phyloP scores from a whole-genome alignment of 2,797 vertebrate genomes.

The Lepilemur septentrionalis region DNA sequence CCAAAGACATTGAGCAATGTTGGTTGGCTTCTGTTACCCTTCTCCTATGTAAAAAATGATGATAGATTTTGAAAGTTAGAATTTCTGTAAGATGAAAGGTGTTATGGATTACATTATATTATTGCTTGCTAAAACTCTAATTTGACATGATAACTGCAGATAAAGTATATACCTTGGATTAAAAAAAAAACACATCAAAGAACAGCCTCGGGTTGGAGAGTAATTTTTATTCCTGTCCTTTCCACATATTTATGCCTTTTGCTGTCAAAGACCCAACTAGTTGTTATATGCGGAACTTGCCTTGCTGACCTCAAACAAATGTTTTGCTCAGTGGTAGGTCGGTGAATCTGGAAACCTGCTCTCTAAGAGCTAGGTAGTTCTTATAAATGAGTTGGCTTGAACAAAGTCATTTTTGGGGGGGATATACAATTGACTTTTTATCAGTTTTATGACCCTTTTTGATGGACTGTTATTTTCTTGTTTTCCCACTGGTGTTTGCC shows the following conservation, averaged over 20 bases:
- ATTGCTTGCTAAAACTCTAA: not conserved
- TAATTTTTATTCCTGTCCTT: not conserved
- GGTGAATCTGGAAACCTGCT: not conserved
- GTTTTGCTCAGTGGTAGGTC: not conserved
- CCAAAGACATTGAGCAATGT: not conserved
- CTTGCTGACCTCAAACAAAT: not conserved
- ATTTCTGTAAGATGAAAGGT: not conserved
- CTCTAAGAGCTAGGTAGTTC: not conserved
- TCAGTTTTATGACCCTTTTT: conserved; percentile 59
- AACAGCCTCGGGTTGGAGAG: not conserved
- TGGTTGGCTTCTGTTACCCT: not conserved
- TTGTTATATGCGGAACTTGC: not conserved
- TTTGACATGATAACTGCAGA: not conserved
- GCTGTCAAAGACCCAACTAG: not conserved
- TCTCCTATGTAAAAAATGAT: not conserved
- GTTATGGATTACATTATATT: not conserved
- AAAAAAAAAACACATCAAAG: not conserved
- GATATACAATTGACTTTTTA: conserved; percentile 23
- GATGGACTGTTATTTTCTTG: conserved; percentile 44
- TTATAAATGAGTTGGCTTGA: conserved; percentile 31
- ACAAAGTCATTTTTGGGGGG: not conserved
- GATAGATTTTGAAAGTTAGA: not conserved
- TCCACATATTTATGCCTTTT: not conserved
- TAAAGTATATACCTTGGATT: not conserved
- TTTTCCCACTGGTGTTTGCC: conserved; percentile 43